These are phyloP conservation scores for Buathra laborator DNA, from an alignment of 2,888 invertebrate genomes.

Conservation along the genomic window DNA sequence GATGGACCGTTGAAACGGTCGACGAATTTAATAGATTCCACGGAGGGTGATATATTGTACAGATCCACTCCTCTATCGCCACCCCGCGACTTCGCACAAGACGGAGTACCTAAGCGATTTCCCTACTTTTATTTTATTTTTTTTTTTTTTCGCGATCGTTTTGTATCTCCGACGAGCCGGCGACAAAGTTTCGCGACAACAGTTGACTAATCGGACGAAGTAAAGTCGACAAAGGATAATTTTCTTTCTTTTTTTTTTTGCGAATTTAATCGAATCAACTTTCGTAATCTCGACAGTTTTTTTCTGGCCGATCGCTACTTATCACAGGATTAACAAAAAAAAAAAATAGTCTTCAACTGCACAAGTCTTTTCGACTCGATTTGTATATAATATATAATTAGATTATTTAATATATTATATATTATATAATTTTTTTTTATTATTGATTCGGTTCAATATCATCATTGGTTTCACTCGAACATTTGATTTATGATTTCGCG, in stretches of 20 bases:
- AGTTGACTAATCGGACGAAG: conserved; percentile 58
- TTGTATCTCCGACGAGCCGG: conserved; percentile 47
- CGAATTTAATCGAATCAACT: conserved; percentile 36
- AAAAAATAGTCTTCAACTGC: too few species aligned
- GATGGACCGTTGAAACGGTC: conserved; percentile 58
- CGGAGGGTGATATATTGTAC: conserved; percentile 41
- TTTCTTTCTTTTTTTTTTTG: background rate
- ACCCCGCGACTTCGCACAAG: conserved; percentile 43
- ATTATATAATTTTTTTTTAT: too few species aligned
- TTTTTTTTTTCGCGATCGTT: conserved; percentile 15
- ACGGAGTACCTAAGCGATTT: conserved; percentile 63
- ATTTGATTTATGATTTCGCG: too few species aligned
- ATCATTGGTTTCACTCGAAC: too few species aligned
- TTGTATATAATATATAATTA: too few species aligned
- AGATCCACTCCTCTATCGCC: conserved; percentile 26
- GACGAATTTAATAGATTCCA: conserved; percentile 79
- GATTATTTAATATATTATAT: too few species aligned
- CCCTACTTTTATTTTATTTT: conserved; percentile 37
- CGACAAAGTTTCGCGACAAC: conserved; percentile 47
- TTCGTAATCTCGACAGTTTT: conserved; percentile 24
- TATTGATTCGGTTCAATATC: too few species aligned
- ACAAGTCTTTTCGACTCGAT: too few species aligned
- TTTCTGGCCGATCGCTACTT: background rate
- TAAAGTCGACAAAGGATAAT: conserved; percentile 15
- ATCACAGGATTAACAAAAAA: too few species aligned